These are phyloP conservation scores for Pseudopleuronectes americanus DNA, from an alignment of 2,797 vertebrate species.

Conservation along the genomic window DNA sequence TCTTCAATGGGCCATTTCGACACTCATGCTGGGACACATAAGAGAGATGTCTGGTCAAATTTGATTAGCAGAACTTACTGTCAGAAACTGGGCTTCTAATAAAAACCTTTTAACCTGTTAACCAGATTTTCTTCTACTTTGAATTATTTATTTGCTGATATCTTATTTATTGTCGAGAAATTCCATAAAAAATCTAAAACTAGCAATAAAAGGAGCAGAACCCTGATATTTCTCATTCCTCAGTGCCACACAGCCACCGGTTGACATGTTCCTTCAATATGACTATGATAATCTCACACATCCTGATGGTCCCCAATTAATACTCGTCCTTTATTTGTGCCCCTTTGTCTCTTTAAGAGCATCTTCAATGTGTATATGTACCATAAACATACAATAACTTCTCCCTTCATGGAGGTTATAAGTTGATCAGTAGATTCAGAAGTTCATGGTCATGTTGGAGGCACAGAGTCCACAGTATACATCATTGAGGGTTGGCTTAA, in stretches of 20 bases:
- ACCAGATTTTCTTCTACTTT: not conserved
- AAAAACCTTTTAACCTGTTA: constrained; percentile 3
- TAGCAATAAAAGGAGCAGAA: not conserved
- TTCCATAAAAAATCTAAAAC: not conserved
- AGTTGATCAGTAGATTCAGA: not conserved
- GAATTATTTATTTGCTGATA: too few relatives aligned
- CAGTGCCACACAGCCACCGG: not conserved
- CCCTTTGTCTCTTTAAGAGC: too few relatives aligned
- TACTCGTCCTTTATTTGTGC: too few relatives aligned
- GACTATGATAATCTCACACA: too few relatives aligned
- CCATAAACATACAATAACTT: not conserved
- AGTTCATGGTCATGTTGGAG: not conserved
- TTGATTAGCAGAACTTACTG: constrained; percentile 47
- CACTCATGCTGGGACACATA: constrained; percentile 42
- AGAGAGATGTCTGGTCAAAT: constrained; percentile 47
- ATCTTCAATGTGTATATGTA: too few relatives aligned
- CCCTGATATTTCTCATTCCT: not conserved
- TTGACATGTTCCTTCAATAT: not conserved
- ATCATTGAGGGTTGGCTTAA: too few relatives aligned
- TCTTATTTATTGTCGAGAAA: not conserved
- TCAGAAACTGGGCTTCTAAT: not conserved
- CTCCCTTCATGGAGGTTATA: not conserved
- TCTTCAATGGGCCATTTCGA: constrained; percentile 67
- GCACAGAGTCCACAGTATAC: not conserved
- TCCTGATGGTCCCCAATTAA: too few relatives aligned